Evolutionary conservation across 37 sponge, comb jelly and placozoan genomes (phyloP).

Genomic region (Ianthella basta): DNA sequence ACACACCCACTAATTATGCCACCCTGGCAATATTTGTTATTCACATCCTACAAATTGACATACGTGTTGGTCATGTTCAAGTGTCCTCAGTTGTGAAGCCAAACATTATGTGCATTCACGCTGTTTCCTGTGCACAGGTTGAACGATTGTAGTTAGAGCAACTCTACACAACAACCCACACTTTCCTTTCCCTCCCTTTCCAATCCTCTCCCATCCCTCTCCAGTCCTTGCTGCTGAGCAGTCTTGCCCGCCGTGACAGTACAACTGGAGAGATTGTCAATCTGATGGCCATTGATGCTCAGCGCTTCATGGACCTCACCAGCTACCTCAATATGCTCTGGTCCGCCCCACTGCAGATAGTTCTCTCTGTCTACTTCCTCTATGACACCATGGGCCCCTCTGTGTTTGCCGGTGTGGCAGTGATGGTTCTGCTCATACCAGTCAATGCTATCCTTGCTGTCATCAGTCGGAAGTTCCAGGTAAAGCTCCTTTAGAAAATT

Average conservation of each 20-base stretch:
- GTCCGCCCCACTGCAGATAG: slow-evolving; percentile 90
- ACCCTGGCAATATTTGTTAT: too few species aligned
- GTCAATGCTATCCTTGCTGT: slow-evolving; percentile 59
- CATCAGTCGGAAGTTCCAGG: slow-evolving; percentile 50
- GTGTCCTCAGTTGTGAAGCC: too few species aligned
- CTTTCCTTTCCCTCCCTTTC: too few species aligned
- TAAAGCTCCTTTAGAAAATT: neutral
- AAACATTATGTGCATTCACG: too few species aligned
- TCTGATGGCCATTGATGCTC: slow-evolving; percentile 97
- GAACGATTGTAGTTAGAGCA: too few species aligned
- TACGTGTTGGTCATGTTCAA: too few species aligned
- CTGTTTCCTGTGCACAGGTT: too few species aligned
- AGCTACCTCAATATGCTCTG: slow-evolving; percentile 83
- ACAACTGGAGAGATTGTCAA: slow-evolving; percentile 97
- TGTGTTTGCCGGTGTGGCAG: slow-evolving; percentile 82
- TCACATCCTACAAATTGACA: too few species aligned
- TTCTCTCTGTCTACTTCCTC: slow-evolving; percentile 76
- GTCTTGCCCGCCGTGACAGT: slow-evolving; percentile 65
- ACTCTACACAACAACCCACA: too few species aligned
- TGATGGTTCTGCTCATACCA: slow-evolving; percentile 87
- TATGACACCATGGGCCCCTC: slow-evolving; percentile 75
- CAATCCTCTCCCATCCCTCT: too few species aligned
- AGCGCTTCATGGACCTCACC: slow-evolving; percentile 87
- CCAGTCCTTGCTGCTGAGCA: slow-evolving; percentile 83
- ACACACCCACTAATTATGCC: too few species aligned